A percentile compares a stretch with the other conserved stretches of the same genome.
These are phyloP conservation scores for Acinonyx jubatus DNA, from an alignment of 2,113 vertebrate genomes.

Conservation along the genomic window DNA sequence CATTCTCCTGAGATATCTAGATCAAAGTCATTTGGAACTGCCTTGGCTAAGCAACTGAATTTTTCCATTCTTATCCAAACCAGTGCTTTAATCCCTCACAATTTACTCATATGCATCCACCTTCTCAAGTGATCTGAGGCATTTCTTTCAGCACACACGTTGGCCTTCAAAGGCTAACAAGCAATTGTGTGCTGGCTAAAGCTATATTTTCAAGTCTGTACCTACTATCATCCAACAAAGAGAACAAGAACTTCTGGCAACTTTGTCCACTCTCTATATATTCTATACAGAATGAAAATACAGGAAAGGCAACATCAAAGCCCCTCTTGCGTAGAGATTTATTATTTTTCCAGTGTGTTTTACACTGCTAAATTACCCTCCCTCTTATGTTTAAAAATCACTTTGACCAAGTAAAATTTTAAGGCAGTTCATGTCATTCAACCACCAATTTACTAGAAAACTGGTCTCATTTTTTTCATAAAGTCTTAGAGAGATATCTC, in stretches of 20 bases:
- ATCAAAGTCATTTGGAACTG: conserved; percentile 71
- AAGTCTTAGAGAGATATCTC: neutral
- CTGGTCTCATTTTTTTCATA: neutral
- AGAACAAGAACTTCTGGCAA: conserved; percentile 8
- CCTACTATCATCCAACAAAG: conserved; percentile 12
- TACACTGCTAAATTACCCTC: neutral
- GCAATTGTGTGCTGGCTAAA: conserved; percentile 49
- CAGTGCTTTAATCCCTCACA: conserved; percentile 64
- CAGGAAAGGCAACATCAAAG: neutral
- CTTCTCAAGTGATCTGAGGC: conserved; percentile 75
- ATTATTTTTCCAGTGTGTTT: neutral
- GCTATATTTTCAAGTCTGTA: conserved; percentile 31
- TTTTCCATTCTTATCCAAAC: conserved; percentile 78
- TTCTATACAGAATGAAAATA: neutral
- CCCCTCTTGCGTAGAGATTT: neutral
- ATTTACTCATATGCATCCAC: conserved; percentile 69
- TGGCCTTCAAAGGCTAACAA: conserved; percentile 65
- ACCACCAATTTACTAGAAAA: conserved; percentile 14
- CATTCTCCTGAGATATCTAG: conserved; percentile 74
- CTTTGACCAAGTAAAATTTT: conserved; percentile 32
- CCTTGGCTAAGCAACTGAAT: conserved; percentile 70
- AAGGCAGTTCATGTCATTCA: conserved; percentile 9
- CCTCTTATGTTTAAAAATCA: neutral
- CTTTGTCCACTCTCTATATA: neutral
- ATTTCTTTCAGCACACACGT: conserved; percentile 7